Evolutionary conservation across 2,888 invertebrate genomes (phyloP).

Genomic region (Oxystoma pomonae): DNA sequence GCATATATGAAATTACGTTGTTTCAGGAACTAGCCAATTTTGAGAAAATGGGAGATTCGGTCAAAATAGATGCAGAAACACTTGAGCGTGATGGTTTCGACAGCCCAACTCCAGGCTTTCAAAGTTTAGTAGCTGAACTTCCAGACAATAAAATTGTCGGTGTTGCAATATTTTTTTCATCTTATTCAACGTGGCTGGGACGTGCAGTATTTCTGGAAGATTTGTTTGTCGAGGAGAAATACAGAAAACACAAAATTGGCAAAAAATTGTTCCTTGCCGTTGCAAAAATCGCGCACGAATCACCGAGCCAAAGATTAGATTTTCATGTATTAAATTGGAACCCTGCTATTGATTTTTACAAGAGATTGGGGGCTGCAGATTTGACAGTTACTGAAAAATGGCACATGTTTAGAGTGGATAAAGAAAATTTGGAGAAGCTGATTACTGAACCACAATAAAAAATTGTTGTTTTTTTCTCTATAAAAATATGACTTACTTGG

Average conservation of each 20-base stretch:
- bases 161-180: conserved; percentile 74
- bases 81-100: conserved; percentile 49
- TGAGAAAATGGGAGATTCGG: neutral
- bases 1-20: no score
- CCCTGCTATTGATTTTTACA: conserved; percentile 73
- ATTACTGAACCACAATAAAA: no score
- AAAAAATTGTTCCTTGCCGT: conserved; percentile 60
- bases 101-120: conserved; percentile 59
- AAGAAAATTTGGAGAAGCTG: conserved; percentile 32
- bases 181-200: conserved; percentile 86
- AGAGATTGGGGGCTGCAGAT: conserved; percentile 61
- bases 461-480: no score
- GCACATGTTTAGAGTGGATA: conserved; percentile 59
- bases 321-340: conserved; percentile 85
- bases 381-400: conserved; percentile 64
- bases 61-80: neutral
- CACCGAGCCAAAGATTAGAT: conserved; percentile 57
- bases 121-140: conserved; percentile 65
- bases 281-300: conserved; percentile 58
- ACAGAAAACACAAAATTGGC: conserved; percentile 64
- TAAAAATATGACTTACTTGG: no score
- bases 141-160: conserved; percentile 55
- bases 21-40: neutral
- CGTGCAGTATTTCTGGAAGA: conserved; percentile 80
- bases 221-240: conserved; percentile 68